Percentiles rank a stretch among this genome's conserved stretches.
Conservation (phyloP, 2,797 vertebrate genomes). For the Pantherophis vulpinus region DNA sequence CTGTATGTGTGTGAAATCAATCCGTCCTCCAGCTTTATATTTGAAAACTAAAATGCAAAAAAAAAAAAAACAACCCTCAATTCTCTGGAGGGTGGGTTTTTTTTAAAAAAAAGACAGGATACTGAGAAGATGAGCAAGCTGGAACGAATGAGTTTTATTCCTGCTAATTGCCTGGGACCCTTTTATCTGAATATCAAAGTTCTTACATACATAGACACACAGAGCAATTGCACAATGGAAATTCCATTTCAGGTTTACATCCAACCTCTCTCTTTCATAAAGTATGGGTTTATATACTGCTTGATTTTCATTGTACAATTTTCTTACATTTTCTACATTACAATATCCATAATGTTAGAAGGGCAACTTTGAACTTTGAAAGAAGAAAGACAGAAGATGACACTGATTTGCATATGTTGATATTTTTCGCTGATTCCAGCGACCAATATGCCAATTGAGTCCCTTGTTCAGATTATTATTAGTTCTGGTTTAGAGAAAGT, state of each 20-base stretch:
- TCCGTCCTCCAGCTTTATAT: constrained; percentile 13
- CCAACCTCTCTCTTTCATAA: neutral
- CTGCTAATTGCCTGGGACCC: neutral
- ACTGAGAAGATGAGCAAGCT: neutral
- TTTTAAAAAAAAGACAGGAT: rapidly evolving
- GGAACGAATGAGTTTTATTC: constrained; percentile 21
- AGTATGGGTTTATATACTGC: neutral
- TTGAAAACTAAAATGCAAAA: constrained; percentile 45
- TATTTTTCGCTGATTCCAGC: neutral
- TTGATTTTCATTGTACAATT: neutral
- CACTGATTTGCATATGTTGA: neutral
- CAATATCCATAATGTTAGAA: neutral
- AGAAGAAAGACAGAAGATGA: neutral
- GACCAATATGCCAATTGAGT: neutral
- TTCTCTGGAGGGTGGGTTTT: constrained; percentile 11
- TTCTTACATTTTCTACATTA: neutral
- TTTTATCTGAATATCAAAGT: neutral
- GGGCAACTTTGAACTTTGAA: neutral
- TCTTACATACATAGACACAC: neutral
- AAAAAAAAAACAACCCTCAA: constrained; percentile 43
- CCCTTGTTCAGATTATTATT: neutral
- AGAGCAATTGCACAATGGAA: neutral
- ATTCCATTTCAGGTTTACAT: neutral
- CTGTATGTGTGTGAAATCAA: neutral
- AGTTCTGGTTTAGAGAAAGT: neutral